These are phyloP conservation scores for Lepidurus couesii DNA, from an alignment of 1,140 invertebrate genomes.

Conservation along the genomic window DNA sequence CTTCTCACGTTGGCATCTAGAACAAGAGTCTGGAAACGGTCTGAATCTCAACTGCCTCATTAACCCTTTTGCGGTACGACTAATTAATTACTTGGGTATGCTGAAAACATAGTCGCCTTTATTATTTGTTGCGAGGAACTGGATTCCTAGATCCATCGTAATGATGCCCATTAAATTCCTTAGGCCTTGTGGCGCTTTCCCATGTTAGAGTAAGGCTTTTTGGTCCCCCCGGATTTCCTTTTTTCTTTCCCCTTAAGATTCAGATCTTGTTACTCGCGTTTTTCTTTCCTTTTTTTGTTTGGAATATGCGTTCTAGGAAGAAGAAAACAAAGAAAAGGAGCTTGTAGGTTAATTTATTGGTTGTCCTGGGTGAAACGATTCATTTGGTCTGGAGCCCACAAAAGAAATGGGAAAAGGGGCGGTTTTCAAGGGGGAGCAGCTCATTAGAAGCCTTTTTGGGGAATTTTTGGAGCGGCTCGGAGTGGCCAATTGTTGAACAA, in stretches of 20 bases:
- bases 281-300: too few species aligned
- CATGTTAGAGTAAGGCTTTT: neutral
- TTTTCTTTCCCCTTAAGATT: too few species aligned
- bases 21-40: neutral
- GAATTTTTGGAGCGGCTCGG: neutral
- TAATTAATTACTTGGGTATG: slow-evolving; percentile 16
- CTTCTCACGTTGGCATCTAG: neutral
- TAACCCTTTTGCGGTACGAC: neutral
- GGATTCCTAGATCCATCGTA: neutral
- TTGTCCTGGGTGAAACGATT: too few species aligned
- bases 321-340: too few species aligned
- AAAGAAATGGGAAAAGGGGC: neutral
- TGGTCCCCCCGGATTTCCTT: too few species aligned
- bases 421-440: neutral
- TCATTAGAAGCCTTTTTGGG: neutral
- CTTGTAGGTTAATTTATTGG: too few species aligned
- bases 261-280: too few species aligned
- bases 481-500: neutral
- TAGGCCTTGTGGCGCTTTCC: neutral
- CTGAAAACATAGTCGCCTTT: neutral
- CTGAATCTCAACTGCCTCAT: slow-evolving; percentile 18
- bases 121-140: neutral
- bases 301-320: too few species aligned
- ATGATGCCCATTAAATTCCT: neutral
- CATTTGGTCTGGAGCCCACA: too few species aligned